Evolutionary conservation across 2,888 invertebrate species (phyloP).

Genomic region (Pyrrhosoma nymphula): DNA sequence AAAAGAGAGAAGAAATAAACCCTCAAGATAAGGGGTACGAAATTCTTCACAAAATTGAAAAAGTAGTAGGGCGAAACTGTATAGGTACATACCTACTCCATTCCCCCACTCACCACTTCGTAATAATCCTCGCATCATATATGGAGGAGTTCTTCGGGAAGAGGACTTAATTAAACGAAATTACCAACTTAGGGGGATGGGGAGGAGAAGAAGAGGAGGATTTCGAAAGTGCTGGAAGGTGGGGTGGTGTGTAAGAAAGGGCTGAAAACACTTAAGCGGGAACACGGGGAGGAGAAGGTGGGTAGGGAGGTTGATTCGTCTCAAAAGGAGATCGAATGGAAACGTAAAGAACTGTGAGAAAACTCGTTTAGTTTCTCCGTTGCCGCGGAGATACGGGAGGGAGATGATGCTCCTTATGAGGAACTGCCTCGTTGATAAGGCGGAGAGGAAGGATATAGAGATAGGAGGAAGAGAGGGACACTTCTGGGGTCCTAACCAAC

Average conservation of each 20-base stretch:
- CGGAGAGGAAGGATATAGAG: no score
- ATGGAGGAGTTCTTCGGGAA: neutral
- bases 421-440: neutral
- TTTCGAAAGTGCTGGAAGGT: no score
- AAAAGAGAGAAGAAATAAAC: neutral
- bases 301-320: constrained; percentile 1
- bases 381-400: neutral
- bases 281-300: neutral
- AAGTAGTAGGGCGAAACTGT: neutral
- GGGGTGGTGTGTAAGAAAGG: neutral
- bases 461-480: neutral
- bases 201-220: neutral
- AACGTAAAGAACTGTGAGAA: constrained; percentile 19
- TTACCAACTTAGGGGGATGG: neutral
- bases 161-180: constrained; percentile 38
- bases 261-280: neutral
- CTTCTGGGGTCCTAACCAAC: neutral
- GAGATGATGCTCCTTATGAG: neutral
- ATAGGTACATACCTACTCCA: neutral
- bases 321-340: neutral
- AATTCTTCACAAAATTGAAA: constrained; percentile 8
- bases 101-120: neutral
- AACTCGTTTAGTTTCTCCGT: constrained; percentile 12
- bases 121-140: constrained; percentile 29
- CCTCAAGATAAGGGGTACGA: neutral